Conservation (phyloP, 1,140 invertebrate genomes). For the Matsumurasca onukii region DNA sequence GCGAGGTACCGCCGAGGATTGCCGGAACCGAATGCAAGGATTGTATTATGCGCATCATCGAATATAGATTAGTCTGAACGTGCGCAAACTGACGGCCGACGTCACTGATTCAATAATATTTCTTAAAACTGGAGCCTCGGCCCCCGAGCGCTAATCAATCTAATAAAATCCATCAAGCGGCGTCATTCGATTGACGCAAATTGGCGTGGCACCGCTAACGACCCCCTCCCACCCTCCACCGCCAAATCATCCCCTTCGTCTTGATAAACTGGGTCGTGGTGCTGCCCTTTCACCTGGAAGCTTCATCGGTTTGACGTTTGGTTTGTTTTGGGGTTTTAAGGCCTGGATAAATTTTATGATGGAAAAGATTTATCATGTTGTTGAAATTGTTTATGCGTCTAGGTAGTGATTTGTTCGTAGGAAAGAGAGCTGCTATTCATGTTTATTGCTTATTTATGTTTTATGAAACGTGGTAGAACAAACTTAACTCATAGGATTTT, state of each 20-base stretch:
- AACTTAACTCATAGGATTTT: too few species aligned
- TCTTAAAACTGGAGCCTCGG: slow-evolving; percentile 19
- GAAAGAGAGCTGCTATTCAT: too few species aligned
- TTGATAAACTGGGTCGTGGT: neutral
- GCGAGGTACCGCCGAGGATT: too few species aligned
- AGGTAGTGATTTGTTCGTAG: too few species aligned
- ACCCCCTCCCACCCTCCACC: neutral
- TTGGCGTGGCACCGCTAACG: slow-evolving; percentile 24
- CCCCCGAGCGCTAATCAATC: slow-evolving; percentile 26
- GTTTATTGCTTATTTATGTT: too few species aligned
- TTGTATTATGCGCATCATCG: slow-evolving; percentile 17
- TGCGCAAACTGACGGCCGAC: slow-evolving; percentile 2
- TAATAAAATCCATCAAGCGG: slow-evolving; percentile 29
- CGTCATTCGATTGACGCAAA: slow-evolving; percentile 29
- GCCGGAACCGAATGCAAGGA: slow-evolving; percentile 4
- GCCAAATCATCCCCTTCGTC: neutral
- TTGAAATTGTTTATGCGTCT: too few species aligned
- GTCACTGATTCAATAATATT: slow-evolving; percentile 27
- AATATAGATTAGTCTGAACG: slow-evolving; percentile 8
- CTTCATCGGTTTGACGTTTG: neutral
- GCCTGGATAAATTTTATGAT: too few species aligned
- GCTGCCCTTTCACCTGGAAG: neutral
- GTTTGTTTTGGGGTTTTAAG: too few species aligned
- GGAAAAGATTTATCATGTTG: too few species aligned
- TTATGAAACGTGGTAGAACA: too few species aligned